These are phyloP conservation scores for Pollenia angustigena DNA, from an alignment of 2,888 invertebrate species.

Conservation along the genomic window DNA sequence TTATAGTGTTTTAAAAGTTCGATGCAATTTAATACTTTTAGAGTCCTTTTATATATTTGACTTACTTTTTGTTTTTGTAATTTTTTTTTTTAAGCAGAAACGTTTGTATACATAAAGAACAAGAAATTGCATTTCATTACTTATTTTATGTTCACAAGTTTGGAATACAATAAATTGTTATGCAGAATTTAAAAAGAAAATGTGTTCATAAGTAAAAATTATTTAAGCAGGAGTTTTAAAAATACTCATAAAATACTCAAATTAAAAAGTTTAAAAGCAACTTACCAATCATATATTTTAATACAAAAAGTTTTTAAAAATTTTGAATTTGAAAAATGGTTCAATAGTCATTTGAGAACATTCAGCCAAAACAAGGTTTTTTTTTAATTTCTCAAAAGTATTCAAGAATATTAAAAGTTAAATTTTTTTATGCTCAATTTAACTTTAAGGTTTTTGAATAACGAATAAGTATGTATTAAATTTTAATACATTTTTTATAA, in stretches of 20 bases:
- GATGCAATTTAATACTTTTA: not conserved
- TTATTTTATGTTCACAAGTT: slow-evolving; percentile 44
- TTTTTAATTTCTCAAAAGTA: too few relatives aligned
- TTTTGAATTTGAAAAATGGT: too few relatives aligned
- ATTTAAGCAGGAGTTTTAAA: not conserved
- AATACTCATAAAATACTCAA: not conserved
- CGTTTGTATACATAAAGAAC: slow-evolving; percentile 9
- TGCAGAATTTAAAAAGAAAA: not conserved
- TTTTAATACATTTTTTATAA: too few relatives aligned
- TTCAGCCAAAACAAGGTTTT: too few relatives aligned
- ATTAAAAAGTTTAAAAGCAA: too few relatives aligned
- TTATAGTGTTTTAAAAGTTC: not conserved
- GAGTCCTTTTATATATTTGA: not conserved
- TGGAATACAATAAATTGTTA: slow-evolving; percentile 32
- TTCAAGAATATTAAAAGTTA: too few relatives aligned
- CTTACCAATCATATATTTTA: too few relatives aligned
- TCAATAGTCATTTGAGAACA: too few relatives aligned
- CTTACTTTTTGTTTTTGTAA: slow-evolving; percentile 14
- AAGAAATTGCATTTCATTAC: slow-evolving; percentile 54
- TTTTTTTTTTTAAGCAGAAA: slow-evolving; percentile 17
- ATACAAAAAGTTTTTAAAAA: too few relatives aligned
- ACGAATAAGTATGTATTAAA: too few relatives aligned
- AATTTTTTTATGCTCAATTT: too few relatives aligned
- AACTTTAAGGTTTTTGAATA: too few relatives aligned
- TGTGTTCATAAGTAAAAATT: slow-evolving; percentile 18